phyloP scores from a whole-genome alignment of 2,113 vertebrate genomes.

The Capricornis sumatraensis region DNA sequence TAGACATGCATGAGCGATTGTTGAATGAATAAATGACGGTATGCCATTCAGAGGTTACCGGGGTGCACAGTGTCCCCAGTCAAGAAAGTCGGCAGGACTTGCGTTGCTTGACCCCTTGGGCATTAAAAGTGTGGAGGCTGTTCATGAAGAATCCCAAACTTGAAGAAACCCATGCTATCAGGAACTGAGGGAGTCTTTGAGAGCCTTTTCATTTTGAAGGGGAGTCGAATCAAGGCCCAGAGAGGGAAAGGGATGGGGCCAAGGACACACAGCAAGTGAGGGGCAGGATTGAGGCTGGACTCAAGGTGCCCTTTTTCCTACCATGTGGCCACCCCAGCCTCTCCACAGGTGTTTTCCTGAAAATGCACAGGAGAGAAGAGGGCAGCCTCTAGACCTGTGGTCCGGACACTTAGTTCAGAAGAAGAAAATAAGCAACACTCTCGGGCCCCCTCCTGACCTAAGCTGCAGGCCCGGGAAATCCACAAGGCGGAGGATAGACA shows the following conservation, averaged over 20 bases:
- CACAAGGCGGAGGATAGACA: not conserved
- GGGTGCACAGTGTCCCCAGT: fast-evolving
- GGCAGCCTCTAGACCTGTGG: not conserved
- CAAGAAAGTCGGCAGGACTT: not conserved
- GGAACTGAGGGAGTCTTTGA: fast-evolving
- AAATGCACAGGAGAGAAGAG: not conserved
- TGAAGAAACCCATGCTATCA: not conserved
- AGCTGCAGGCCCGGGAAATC: no score
- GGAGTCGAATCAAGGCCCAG: not conserved
- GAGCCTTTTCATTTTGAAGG: not conserved
- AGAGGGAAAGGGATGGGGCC: not conserved
- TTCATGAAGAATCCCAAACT: not conserved
- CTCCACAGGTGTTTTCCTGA: not conserved
- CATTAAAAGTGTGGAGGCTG: not conserved
- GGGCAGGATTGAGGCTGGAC: not conserved
- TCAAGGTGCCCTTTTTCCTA: not conserved
- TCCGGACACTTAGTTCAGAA: not conserved
- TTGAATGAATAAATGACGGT: not conserved
- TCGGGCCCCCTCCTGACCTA: no score
- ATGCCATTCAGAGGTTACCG: not conserved
- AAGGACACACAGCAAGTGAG: not conserved
- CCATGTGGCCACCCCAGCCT: fast-evolving
- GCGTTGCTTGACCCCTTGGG: not conserved
- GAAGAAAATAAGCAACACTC: not conserved
- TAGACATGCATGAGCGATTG: fast-evolving